A percentile compares a stretch with the other conserved stretches of the same genome.
Conservation (phyloP, 30 jellyfish, hydroid and myxozoan genomes). For the Aurelia sp. region DNA sequence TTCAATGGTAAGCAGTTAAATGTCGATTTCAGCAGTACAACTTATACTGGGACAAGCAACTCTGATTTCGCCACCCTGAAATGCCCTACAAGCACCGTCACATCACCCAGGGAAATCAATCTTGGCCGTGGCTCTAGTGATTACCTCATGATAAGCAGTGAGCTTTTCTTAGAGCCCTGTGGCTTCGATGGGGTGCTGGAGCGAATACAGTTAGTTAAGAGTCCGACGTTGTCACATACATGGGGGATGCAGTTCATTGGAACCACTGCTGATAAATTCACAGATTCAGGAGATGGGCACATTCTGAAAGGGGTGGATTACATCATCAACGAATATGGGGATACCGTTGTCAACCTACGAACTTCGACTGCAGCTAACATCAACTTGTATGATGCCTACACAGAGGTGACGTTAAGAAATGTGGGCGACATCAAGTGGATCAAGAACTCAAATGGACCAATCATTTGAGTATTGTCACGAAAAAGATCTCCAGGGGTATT, state of each 20-base stretch:
- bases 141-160: background rate
- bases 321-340: conserved; percentile 2
- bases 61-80: background rate
- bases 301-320: background rate
- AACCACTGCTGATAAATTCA: background rate
- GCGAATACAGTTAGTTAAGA: background rate
- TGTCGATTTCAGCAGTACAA: background rate
- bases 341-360: background rate
- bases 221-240: background rate
- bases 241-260: conserved; percentile 2
- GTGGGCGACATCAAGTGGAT: background rate
- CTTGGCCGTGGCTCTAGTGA: background rate
- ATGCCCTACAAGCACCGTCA: conserved; percentile 18
- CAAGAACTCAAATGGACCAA: too few species aligned
- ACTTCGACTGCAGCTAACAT: background rate
- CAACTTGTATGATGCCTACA: conserved; percentile 18
- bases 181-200: background rate
- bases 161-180: conserved; percentile 13
- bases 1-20: background rate
- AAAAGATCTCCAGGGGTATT: too few species aligned
- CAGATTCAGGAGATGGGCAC: background rate
- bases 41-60: background rate
- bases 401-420: background rate
- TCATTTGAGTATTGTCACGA: too few species aligned
- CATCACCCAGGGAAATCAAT: background rate